phyloP scores from a whole-genome alignment of 1,140 invertebrate genomes.

The Drosophila pectinifera region DNA sequence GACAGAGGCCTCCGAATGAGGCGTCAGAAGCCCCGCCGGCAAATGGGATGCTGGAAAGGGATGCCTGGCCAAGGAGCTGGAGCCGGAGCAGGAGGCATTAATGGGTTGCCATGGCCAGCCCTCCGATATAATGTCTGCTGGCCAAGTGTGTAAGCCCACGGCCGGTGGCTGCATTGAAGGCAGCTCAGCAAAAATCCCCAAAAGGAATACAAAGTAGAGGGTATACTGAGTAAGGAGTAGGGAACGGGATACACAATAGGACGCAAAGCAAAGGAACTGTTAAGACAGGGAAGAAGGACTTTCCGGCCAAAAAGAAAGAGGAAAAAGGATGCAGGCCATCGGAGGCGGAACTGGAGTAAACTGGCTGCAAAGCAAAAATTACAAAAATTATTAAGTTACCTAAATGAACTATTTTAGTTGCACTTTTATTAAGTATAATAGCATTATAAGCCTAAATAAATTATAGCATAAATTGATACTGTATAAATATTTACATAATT shows the following conservation, averaged over 20 bases:
- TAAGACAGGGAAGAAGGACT: neutral
- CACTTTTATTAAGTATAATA: neutral
- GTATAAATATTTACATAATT: neutral
- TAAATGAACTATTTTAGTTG: no score
- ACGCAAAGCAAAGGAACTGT: neutral
- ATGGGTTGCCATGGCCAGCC: slow-evolving; percentile 32
- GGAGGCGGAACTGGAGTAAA: no score
- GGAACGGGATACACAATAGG: neutral
- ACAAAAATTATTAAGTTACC: no score
- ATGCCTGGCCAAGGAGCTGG: neutral
- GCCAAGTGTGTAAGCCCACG: slow-evolving; percentile 15
- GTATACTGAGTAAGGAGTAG: neutral
- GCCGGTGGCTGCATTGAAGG: slow-evolving; percentile 10
- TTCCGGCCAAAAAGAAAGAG: neutral
- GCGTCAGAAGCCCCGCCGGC: slow-evolving; percentile 53
- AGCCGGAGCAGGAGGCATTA: slow-evolving; percentile 9
- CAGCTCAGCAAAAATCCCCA: slow-evolving; percentile 1
- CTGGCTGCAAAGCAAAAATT: neutral
- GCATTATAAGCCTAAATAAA: neutral
- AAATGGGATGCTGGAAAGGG: neutral
- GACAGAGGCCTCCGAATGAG: slow-evolving; percentile 21
- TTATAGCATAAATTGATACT: neutral
- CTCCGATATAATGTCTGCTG: slow-evolving; percentile 28
- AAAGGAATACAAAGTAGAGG: slow-evolving; percentile 16
- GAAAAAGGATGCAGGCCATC: slow-evolving; percentile 1